Evolutionary conservation across 2,888 invertebrate genomes (phyloP).

Genomic region (Lasioglossum lativentre): DNA sequence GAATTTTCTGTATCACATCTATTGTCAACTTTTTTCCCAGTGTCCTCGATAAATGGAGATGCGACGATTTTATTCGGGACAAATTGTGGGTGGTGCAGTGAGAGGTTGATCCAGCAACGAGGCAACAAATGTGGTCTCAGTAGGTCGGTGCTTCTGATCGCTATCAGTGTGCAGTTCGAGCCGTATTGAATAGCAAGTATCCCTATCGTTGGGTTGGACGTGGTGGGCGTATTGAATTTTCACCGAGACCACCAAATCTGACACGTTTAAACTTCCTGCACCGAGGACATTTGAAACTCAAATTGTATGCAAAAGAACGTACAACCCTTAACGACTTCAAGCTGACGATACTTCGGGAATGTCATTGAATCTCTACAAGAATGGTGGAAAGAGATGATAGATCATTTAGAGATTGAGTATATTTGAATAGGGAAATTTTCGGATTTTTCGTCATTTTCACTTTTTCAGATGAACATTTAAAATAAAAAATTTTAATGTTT

Average conservation of each 20-base stretch:
- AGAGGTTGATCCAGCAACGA: background rate
- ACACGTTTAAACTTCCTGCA: background rate
- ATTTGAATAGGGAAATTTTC: too few relatives aligned
- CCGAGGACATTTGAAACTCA: background rate
- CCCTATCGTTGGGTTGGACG: background rate
- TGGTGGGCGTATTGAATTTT: slow-evolving; percentile 4
- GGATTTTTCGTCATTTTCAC: too few relatives aligned
- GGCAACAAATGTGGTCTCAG: background rate
- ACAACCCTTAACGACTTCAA: background rate
- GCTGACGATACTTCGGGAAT: background rate
- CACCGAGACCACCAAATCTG: background rate
- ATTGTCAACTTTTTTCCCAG: too few relatives aligned
- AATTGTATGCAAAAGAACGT: background rate
- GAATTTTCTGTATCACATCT: too few relatives aligned
- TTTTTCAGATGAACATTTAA: too few relatives aligned
- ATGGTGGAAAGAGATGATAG: background rate
- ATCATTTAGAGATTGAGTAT: background rate
- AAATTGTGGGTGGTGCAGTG: background rate
- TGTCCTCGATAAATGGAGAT: too few relatives aligned
- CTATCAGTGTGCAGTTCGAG: background rate
- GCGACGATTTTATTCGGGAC: background rate
- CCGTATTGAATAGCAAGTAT: slow-evolving; percentile 1
- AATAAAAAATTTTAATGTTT: too few relatives aligned
- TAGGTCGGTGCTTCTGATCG: slow-evolving; percentile 2
- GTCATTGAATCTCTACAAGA: background rate